A percentile compares a stretch with the other conserved stretches of the same genome.
These are phyloP conservation scores for Chlorospingus flavigularis DNA, from an alignment of 2,797 vertebrate species.

Conservation along the genomic window DNA sequence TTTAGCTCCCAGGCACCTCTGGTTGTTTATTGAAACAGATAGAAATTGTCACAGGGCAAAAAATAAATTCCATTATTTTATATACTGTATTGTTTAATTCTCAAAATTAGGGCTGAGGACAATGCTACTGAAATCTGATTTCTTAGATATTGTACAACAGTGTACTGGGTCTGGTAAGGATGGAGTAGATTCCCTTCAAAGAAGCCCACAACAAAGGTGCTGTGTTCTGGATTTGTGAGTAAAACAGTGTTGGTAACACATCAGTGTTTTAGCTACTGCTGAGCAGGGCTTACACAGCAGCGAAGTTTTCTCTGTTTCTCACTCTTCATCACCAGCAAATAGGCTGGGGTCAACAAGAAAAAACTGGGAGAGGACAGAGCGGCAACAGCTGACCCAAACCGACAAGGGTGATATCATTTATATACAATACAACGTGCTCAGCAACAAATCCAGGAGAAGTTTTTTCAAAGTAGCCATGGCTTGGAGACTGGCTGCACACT, in stretches of 20 bases:
- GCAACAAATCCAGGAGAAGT: not conserved
- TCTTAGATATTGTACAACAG: not conserved
- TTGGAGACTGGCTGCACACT: not conserved
- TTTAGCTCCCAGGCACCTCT: not conserved
- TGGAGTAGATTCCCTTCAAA: not conserved
- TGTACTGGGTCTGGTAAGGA: not conserved
- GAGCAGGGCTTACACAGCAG: not conserved
- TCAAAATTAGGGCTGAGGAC: not conserved
- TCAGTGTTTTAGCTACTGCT: not conserved
- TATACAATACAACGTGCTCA: rapidly evolving
- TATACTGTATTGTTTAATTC: not conserved
- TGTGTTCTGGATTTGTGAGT: not conserved
- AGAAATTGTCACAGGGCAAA: not conserved
- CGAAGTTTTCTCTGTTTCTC: not conserved
- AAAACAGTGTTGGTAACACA: not conserved
- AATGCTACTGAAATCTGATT: not conserved
- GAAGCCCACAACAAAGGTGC: not conserved
- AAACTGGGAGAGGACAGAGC: not conserved
- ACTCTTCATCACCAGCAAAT: rapidly evolving
- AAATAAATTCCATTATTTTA: not conserved
- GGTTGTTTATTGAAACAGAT: not conserved
- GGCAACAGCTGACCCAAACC: not conserved
- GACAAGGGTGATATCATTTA: not conserved
- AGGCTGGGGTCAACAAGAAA: not conserved
- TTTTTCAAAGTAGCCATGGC: not conserved